Evolutionary conservation across 1,140 invertebrate species (phyloP), one percentile per base, ranked within the genome.

Genomic region (Phthorimaea operculella): DNA sequence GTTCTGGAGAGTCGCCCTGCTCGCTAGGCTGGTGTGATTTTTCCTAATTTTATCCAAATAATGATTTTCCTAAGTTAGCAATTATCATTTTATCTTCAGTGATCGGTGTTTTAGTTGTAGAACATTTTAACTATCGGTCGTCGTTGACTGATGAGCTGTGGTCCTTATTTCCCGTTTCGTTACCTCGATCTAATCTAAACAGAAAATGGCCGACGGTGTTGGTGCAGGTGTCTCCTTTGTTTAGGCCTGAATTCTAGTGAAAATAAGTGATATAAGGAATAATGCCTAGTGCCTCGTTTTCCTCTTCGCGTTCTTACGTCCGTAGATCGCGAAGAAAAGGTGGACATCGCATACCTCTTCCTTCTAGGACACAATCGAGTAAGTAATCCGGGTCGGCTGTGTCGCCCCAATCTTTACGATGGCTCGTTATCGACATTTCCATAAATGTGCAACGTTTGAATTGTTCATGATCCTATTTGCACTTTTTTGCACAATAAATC

Each of bases 211-310:
- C 85, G 88, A 86, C 87, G 82, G 86, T 87, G 83, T 83, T 87
- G 85, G 86, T 88, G 87, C 83, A 82, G 85, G 85, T 88, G 84
- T 87, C 79, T 89, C 86, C 89, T 90, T 90, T 90, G 88, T 90
- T 89, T 90, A 89, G 87, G 67, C 74, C 74, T 80, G 68, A 74
- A 81, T 83, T 87, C 72, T 79, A 77, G 77, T 82, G 78, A 79
- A 80, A 82, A 79, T 79, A 83, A 85, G 72, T 74, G 77, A 63
- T 73, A 76, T 74, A 74, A 80, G 74, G 82, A 84, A 94, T 91
- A 88, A 95, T 95, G 93, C 93, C 93, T 88, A 94, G 93, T 89
- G 93, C 93, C 84, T 94, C 93, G 77, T 94, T 94, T 87, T 93
- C 92, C 74, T 92, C 93, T 83, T 93, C 92, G 79, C 90, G 93